Base-by-base conservation (phyloP, 1,140 invertebrate genomes). In the Propsilocerus akamusi region DNA sequence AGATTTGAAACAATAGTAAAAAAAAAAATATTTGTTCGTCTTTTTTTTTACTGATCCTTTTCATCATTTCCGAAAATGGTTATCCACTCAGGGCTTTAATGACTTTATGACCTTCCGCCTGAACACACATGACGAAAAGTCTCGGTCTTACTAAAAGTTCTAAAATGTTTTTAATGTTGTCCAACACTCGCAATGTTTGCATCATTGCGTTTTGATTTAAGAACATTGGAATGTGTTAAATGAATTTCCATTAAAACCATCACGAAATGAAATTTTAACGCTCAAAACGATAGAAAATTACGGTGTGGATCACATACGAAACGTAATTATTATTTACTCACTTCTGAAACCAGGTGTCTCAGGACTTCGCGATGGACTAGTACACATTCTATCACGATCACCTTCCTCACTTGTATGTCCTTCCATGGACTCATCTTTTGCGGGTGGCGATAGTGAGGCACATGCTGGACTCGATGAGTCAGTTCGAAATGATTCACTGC, bases 271-370 rank as follows among this genome's bases (percentile, higher is more conserved):
- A n/a, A n/a, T n/a, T n/a, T n/a, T n/a, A n/a, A n/a, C n/a, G n/a
- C n/a, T n/a, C n/a, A n/a, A n/a, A n/a, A n/a, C n/a, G n/a, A n/a
- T n/a, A n/a, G n/a, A n/a, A n/a, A n/a, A n/a, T n/a, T n/a, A n/a
- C n/a, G n/a, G n/a, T n/a, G n/a, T n/a, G n/a, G n/a, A n/a, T n/a
- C n/a, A n/a, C n/a, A n/a, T n/a, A n/a, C n/a, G n/a, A n/a, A n/a
- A n/a, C n/a, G n/a, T n/a, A n/a, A n/a, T n/a, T n/a, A n/a, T n/a
- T 26, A 26, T 52, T 46, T 54, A 63, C 61, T 63, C 63, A 64
- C 63, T 62, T 56, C 63, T 61, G 55, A 64, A 64, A 60, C 64
- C 63, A 57, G 61, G 60, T 54, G 62, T 61, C 63, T 64, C 63
- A 51, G 63, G 34, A 41, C 34, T 41, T 17, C 34, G 34, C 10